Evolutionary conservation across 2,888 invertebrate species (phyloP).

Genomic region (Xylota segnis): DNA sequence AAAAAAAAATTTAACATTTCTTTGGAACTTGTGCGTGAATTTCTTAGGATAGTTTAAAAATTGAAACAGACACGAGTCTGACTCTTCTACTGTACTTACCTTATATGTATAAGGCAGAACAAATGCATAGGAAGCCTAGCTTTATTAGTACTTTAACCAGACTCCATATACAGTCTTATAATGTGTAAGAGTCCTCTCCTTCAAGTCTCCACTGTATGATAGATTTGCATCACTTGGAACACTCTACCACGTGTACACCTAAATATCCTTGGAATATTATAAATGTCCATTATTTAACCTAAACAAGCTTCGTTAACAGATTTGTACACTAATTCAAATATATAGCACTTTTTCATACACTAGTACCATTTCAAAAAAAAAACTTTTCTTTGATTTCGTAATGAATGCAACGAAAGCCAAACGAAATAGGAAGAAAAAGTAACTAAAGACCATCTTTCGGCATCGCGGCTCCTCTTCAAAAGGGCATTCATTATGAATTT

Average conservation of each 20-base stretch:
- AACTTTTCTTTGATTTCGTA: constrained; percentile 6
- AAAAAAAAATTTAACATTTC: background rate
- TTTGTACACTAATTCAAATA: background rate
- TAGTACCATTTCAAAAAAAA: background rate
- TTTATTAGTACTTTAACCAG: too few relatives aligned
- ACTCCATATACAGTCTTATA: too few relatives aligned
- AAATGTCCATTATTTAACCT: background rate
- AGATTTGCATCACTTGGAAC: too few relatives aligned
- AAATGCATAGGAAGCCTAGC: too few relatives aligned
- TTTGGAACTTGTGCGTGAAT: background rate
- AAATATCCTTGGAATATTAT: background rate
- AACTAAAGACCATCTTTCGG: constrained; percentile 23
- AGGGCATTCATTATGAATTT: constrained; percentile 56
- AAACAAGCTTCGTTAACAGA: background rate
- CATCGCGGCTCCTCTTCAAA: constrained; percentile 20
- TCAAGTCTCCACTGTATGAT: too few relatives aligned
- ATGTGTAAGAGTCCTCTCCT: too few relatives aligned
- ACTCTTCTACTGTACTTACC: too few relatives aligned
- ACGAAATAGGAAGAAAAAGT: constrained; percentile 20
- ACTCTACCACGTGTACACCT: background rate
- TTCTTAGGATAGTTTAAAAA: too few relatives aligned
- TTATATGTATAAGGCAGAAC: too few relatives aligned
- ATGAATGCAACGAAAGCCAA: constrained; percentile 29
- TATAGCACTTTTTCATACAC: background rate
- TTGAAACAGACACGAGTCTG: too few relatives aligned